These are phyloP conservation scores for Natrix natrix DNA, from an alignment of 2,797 vertebrate species.

Conservation along the genomic window DNA sequence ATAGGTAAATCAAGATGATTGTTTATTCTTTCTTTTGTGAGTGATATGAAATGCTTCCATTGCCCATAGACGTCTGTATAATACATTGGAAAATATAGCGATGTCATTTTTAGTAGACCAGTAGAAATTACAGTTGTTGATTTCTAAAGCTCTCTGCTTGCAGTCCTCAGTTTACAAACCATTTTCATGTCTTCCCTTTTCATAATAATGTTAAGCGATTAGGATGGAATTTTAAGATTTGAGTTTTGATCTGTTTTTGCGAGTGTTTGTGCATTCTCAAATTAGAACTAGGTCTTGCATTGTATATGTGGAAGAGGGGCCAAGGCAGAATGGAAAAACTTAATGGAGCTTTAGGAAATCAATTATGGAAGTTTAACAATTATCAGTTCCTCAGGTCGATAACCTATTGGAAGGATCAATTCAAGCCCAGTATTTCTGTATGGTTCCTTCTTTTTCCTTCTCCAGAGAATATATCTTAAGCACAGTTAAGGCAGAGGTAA, in stretches of 20 bases:
- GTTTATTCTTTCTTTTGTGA: slow-evolving; percentile 28
- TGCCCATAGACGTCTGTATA: neutral
- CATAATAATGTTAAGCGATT: neutral
- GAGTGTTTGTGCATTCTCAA: neutral
- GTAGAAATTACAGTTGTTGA: neutral
- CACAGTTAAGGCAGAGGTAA: neutral
- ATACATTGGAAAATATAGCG: slow-evolving; percentile 36
- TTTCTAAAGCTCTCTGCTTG: neutral
- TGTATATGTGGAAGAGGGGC: neutral
- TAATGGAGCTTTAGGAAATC: neutral
- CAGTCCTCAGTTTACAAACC: neutral
- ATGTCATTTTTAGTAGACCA: neutral
- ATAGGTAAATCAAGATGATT: neutral
- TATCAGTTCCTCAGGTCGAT: neutral
- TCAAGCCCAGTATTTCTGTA: neutral
- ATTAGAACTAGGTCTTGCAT: neutral
- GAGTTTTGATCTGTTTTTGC: neutral
- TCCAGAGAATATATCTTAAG: neutral
- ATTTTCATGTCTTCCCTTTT: neutral
- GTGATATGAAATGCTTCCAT: neutral
- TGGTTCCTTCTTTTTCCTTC: neutral
- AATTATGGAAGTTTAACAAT: neutral
- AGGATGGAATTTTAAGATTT: neutral
- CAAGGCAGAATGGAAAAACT: neutral
- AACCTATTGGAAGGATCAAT: neutral